A percentile compares a stretch with the other conserved stretches of the same genome.
Evolutionary conservation across 2,888 invertebrate species (phyloP).

Genomic region (Troglohyphantes excavatus): DNA sequence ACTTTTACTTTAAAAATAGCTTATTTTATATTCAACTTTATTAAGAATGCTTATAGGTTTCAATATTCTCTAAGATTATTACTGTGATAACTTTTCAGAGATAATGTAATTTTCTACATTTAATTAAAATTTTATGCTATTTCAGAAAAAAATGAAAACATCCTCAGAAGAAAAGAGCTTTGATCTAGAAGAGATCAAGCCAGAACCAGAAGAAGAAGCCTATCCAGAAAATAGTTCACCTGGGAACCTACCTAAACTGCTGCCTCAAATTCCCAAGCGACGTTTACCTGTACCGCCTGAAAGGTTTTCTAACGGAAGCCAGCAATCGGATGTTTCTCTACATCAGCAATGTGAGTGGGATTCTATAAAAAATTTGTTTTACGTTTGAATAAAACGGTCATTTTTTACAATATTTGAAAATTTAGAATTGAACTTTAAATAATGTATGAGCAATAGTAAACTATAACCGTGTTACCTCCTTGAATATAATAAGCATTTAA

Average conservation of each 20-base stretch:
- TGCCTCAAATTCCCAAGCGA: constrained; percentile 9
- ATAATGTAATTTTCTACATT: not conserved
- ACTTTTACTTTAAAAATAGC: too few relatives aligned
- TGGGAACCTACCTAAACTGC: constrained; percentile 25
- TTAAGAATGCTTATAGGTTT: too few relatives aligned
- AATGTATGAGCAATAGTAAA: too few relatives aligned
- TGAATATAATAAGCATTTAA: too few relatives aligned
- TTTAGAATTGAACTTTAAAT: too few relatives aligned
- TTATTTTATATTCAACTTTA: too few relatives aligned
- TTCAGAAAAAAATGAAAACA: constrained; percentile 41
- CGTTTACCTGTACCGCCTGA: constrained; percentile 10
- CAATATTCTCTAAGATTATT: too few relatives aligned
- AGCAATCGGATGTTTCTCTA: not conserved
- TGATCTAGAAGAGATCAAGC: constrained; percentile 60
- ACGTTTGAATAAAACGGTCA: too few relatives aligned
- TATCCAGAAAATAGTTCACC: not conserved
- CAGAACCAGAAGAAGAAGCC: constrained; percentile 39
- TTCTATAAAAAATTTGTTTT: too few relatives aligned
- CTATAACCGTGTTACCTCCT: too few relatives aligned
- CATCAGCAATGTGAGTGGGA: constrained; percentile 24
- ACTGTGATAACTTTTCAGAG: not conserved
- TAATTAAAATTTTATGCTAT: not conserved
- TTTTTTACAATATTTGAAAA: too few relatives aligned
- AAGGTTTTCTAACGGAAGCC: not conserved
- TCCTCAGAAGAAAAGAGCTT: constrained; percentile 52